These are phyloP conservation scores for Orius laevigatus DNA, from an alignment of 1,140 invertebrate genomes.

Conservation along the genomic window DNA sequence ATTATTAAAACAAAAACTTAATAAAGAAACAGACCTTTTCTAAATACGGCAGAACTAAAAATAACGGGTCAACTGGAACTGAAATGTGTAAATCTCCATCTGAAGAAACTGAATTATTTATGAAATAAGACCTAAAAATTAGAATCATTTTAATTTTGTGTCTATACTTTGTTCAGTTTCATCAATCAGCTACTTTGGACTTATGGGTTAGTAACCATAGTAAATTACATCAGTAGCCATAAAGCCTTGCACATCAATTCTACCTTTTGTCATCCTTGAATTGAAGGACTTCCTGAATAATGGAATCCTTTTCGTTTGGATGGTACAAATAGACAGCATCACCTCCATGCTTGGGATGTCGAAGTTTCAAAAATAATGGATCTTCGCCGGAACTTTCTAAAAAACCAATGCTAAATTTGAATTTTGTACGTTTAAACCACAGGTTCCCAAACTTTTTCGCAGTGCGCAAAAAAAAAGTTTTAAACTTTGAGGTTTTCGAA, in stretches of 20 bases:
- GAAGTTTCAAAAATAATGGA: conserved; percentile 46
- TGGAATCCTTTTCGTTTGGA: conserved; percentile 29
- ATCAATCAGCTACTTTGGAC: neutral
- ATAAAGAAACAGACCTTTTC: conserved; percentile 27
- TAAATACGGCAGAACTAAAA: conserved; percentile 38
- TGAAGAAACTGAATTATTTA: conserved; percentile 50
- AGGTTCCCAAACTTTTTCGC: no score
- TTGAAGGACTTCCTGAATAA: conserved; percentile 45
- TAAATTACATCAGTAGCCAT: neutral
- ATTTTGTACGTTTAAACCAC: no score
- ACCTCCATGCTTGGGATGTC: conserved; percentile 43
- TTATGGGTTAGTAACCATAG: neutral
- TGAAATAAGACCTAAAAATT: conserved; percentile 43
- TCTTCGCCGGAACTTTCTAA: neutral
- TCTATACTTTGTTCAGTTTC: neutral
- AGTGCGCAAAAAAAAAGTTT: no score
- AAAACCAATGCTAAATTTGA: no score
- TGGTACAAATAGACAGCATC: conserved; percentile 44
- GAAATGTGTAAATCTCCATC: conserved; percentile 54
- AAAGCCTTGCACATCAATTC: neutral
- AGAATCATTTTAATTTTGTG: conserved; percentile 3
- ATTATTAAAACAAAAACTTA: conserved; percentile 15
- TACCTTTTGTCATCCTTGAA: conserved; percentile 40
- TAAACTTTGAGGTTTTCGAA: no score
- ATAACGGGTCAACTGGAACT: conserved; percentile 53